Conservation (phyloP, 2,113 vertebrate species). For the Cranoglanis bouderius region DNA sequence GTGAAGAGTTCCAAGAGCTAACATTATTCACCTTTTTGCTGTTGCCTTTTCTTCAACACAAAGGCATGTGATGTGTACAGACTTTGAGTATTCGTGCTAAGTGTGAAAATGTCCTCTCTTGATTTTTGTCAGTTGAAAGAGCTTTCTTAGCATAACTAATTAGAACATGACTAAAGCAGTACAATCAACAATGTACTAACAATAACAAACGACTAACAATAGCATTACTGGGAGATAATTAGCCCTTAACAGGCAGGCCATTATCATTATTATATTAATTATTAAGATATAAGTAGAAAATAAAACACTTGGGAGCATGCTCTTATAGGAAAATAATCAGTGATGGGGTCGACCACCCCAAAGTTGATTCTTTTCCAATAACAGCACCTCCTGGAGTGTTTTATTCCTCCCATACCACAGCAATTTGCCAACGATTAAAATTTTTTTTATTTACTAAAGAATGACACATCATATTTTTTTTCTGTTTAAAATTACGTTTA, state of each 20-base stretch:
- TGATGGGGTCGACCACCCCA: background rate
- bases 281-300: background rate
- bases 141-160: background rate
- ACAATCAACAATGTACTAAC: background rate
- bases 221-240: background rate
- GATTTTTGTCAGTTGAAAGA: background rate
- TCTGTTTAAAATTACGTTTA: too few species aligned
- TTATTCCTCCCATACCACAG: background rate
- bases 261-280: background rate
- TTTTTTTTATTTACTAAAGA: background rate
- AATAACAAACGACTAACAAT: background rate
- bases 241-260: background rate
- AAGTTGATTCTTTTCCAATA: background rate
- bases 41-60: background rate
- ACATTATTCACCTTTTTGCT: background rate
- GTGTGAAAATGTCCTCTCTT: background rate
- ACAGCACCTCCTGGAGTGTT: background rate
- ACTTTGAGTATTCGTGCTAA: background rate
- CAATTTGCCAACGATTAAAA: background rate
- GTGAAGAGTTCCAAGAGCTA: background rate
- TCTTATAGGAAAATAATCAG: background rate
- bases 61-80: background rate
- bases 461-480: too few species aligned
- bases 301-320: background rate
- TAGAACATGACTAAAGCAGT: background rate